Evolutionary conservation across 2,888 invertebrate species (phyloP), one percentile per base, ranked within the genome.

Genomic region (Eueremaeus valkanovi): DNA sequence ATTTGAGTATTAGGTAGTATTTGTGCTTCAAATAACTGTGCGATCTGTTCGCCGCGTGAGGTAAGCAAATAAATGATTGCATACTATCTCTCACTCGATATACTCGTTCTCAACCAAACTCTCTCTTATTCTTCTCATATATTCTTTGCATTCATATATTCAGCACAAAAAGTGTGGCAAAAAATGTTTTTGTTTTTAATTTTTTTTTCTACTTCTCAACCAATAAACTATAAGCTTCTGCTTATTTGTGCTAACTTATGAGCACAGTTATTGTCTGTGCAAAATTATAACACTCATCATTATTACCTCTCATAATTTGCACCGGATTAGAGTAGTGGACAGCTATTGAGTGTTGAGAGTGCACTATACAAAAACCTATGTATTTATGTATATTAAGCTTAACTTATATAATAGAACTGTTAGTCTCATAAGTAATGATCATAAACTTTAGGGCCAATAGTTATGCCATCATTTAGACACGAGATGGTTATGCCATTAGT

Each of bases 1-100:
- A 3, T 27, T 18, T n/a, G 51, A n/a, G 51, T 51, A 51, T 61
- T 31, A 61, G n/a, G n/a, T n/a, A n/a, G 61, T 61, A 8, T 29
- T 29, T 31, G 61, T 13, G 61, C 31, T 18, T 61, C n/a, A 61
- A 29, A 61, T 61, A 61, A 27, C 61, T 61, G 61, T 27, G 29
- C 18, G n/a, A n/a, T n/a, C n/a, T n/a, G 27, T 29, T 27, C 61
- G 13, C 61, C 27, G 61, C 61, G 61, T 61, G 61, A 61, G 61
- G 61, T 61, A 61, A 61, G 27, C 61, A 61, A 61, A 61, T 61
- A 27, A 61, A 61, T 61, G 61, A 61, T 61, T 29, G 8, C 51
- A 51, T 51, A 21, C n/a, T n/a, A n/a, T 51, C 51, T 21, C 1
- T 21, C n/a, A 3, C n/a, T 36, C 51, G 21, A 51, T n/a, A 21